Evolutionary conservation across 1,140 invertebrate species (phyloP), one percentile per base, ranked within the genome.

Genomic region (Polypedilum vanderplanki): DNA sequence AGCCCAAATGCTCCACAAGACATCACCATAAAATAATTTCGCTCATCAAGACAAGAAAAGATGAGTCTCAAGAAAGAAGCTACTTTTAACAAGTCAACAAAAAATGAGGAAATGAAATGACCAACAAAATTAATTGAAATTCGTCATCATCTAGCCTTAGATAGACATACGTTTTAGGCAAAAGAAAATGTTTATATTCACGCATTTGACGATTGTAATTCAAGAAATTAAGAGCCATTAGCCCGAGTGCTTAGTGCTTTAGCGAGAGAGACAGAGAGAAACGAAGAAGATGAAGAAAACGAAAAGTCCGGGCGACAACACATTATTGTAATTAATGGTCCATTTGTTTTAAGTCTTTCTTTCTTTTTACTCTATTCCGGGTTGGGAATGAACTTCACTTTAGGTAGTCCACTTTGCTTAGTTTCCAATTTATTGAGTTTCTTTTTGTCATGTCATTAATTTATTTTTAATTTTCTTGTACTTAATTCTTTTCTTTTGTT

Each of bases 281-380:
- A 17, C 17, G 64, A n/a, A 17, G 3, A 18, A 22, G 65, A 18
- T 10, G 18, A 18, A 70, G 65, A 70, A 70, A 20, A 70, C 15
- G 65, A 20, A 57, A 57, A 57, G 46, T 15, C n/a, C n/a, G 12
- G n/a, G 46, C 46, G 46, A 57, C 46, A 57, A 57, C 12, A n/a
- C 65, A 70, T 70, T 70, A 70, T 70, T 20, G 65, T 70, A 70
- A 70, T 70, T 70, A 70, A 70, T 70, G 65, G 65, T 9, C 65
- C 65, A 70, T 70, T 70, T 70, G 65, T 70, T 70, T 18, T 67
- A n/a, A 33, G 24, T 17, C 17, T 67, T 70, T 70, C 20, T 20
- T 57, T 70, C 65, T 20, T 57, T 57, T 8, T 17, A 18, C 17
- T 18, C 5, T 20, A 70, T 70, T 70, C 15, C 65, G 15, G 17